phyloP scores from a whole-genome alignment of 2,888 invertebrate species.

The Cheilosia soror region DNA sequence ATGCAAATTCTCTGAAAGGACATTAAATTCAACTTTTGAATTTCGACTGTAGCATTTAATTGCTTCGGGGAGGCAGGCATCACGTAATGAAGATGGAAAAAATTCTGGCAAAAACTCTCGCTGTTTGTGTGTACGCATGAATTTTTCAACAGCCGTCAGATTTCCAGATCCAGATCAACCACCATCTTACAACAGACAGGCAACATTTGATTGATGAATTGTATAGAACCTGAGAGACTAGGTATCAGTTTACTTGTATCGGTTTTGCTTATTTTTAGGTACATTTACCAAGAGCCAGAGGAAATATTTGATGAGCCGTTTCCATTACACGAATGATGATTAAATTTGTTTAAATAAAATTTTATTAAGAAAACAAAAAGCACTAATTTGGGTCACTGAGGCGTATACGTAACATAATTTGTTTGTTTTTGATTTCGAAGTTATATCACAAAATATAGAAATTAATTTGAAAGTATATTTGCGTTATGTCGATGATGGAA shows the following conservation, averaged over 20 bases:
- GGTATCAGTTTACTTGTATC: constrained; percentile 22
- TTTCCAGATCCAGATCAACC: constrained; percentile 13
- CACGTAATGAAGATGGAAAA: constrained; percentile 25
- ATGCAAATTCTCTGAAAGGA: constrained; percentile 5
- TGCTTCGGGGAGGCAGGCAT: constrained; percentile 15
- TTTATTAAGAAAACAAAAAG: neutral
- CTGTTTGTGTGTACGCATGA: constrained; percentile 4
- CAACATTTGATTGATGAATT: constrained; percentile 60
- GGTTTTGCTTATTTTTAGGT: neutral
- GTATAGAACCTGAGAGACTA: constrained; percentile 6
- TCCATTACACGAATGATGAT: constrained; percentile 34
- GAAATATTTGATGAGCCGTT: constrained; percentile 16
- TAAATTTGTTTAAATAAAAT: neutral
- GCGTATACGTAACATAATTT: constrained; percentile 39
- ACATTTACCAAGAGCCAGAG: neutral
- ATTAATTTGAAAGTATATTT: too few relatives aligned
- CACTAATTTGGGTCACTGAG: constrained; percentile 13
- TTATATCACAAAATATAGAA: neutral
- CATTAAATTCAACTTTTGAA: constrained; percentile 23
- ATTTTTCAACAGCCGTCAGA: constrained; percentile 29
- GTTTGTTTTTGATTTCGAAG: neutral
- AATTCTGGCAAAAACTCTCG: neutral
- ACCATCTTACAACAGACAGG: neutral
- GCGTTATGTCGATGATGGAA: neutral
- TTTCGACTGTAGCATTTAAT: constrained; percentile 26